Percentiles rank a stretch among this genome's conserved stretches.
Conservation (phyloP, 1,140 invertebrate species). For the Diachasmimorpha longicaudata region DNA sequence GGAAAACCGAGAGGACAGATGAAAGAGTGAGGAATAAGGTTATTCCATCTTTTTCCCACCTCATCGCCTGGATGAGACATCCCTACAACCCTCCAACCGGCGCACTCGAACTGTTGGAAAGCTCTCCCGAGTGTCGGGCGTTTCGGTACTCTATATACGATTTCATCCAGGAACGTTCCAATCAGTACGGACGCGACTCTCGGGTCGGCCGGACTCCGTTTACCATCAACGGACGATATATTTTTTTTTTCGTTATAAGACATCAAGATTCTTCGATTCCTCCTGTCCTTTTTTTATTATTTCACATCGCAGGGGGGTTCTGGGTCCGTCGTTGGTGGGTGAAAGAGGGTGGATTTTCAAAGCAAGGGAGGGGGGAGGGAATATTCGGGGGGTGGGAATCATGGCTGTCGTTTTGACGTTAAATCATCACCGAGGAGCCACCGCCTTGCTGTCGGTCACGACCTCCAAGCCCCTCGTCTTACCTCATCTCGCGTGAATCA, state of each 20-base stretch:
- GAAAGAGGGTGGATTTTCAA: background rate
- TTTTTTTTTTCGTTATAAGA: slow-evolving; percentile 8
- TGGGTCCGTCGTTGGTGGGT: background rate
- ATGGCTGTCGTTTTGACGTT: background rate
- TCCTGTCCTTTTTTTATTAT: background rate
- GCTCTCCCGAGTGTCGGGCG: slow-evolving; percentile 14
- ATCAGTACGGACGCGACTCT: slow-evolving; percentile 55
- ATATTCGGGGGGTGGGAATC: background rate
- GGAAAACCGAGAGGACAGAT: background rate
- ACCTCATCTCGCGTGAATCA: background rate
- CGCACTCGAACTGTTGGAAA: slow-evolving; percentile 29
- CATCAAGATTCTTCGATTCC: background rate
- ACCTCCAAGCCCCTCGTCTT: background rate
- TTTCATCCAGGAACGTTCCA: slow-evolving; percentile 30
- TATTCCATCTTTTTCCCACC: background rate
- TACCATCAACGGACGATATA: background rate
- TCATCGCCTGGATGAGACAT: background rate
- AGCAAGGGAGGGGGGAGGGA: background rate
- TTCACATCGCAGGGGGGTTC: background rate
- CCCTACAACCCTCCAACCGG: slow-evolving; percentile 7
- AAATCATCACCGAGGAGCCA: background rate
- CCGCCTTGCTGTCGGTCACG: background rate
- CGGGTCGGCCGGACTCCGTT: slow-evolving; percentile 44
- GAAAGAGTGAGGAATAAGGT: background rate
- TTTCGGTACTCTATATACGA: background rate